A percentile compares a stretch with the other conserved stretches of the same genome.
Conservation (phyloP, 2,888 invertebrate species). For the Aphrophora alni region DNA sequence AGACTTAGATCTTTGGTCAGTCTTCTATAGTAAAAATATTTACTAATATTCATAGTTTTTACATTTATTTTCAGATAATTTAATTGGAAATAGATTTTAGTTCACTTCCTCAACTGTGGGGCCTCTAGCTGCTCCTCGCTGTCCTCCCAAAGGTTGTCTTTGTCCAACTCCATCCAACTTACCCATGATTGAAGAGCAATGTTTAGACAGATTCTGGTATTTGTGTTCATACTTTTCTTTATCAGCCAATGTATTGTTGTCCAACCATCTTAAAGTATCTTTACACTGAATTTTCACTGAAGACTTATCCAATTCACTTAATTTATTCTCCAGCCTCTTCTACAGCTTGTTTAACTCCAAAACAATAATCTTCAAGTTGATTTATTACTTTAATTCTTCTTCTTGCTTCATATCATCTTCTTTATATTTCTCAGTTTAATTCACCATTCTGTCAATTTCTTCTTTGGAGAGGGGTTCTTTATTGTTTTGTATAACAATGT, state of each 20-base stretch:
- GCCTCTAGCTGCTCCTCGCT: conserved; percentile 51
- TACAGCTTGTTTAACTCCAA: conserved; percentile 55
- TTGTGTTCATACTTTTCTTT: conserved; percentile 59
- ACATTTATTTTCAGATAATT: too few species aligned
- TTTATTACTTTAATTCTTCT: conserved; percentile 58
- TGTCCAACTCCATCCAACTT: conserved; percentile 51
- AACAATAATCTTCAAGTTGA: conserved; percentile 57
- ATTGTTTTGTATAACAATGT: conserved; percentile 60
- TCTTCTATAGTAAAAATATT: too few species aligned
- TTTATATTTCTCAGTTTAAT: conserved; percentile 56
- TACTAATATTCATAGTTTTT: too few species aligned
- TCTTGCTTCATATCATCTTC: conserved; percentile 56
- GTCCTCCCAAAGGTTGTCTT: neutral
- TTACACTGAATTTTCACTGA: conserved; percentile 54
- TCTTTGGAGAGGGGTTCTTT: conserved; percentile 60
- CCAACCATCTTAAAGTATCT: conserved; percentile 59
- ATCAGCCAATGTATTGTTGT: conserved; percentile 59
- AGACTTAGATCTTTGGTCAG: too few species aligned
- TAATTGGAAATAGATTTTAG: conserved; percentile 52
- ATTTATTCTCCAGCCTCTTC: conserved; percentile 55
- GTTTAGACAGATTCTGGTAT: conserved; percentile 57
- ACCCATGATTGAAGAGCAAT: conserved; percentile 58
- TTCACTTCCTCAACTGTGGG: conserved; percentile 67
- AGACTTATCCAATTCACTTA: conserved; percentile 57
- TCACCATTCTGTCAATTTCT: conserved; percentile 60